Base-by-base conservation (phyloP, 2,888 invertebrate genomes). In the Epirrhoe alternata region DNA sequence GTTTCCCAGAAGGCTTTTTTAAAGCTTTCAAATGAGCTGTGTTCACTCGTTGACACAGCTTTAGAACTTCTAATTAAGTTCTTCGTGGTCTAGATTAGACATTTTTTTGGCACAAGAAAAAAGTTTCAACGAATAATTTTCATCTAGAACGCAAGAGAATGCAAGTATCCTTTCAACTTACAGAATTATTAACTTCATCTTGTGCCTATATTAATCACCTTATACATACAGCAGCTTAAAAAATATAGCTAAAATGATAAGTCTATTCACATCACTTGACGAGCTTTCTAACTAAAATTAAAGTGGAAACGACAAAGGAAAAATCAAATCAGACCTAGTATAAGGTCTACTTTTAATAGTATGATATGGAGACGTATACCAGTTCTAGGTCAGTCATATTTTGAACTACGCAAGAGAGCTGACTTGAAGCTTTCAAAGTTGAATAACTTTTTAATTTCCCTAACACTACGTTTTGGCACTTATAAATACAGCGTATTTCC, bases 361-460 rank as follows among this genome's bases (percentile, higher is more conserved):
- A 77, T 64, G 68, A 66, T 74, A 64, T 62, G 71, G 64, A 70
- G 72, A 77, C 80, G 81, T 82, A 81, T 83, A 81, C 81, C 71
- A 70, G 66, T 72, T 81, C 78, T 78, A 72, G 58, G 58, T 80
- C 78, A 80, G 80, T 80, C 80, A 61, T 51, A 55, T 30, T 45
- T 30, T 45, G 7, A 47, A 47, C 16, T 16, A 47, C 2, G 14
- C 14, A 14, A 6, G 50, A 38, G 6, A 16, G 16, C 47, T 14
- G 38, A 42, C n/a, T 55, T 42, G 31, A 60, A 60, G 53, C 52
- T 17, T 60, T 14, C 16, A 7, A 56, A 45, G n/a, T 51, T 30
- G 47, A 47, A 42, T 42, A 42, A 12, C 3, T 42, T 42, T 42
- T 47, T 16, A 47, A 16, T 47, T 6, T 14, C 12, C 14, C 7